A percentile compares a stretch with the other conserved stretches of the same genome.
phyloP scores from a whole-genome alignment of 2,797 vertebrate genomes.

The Mergus octosetaceus region DNA sequence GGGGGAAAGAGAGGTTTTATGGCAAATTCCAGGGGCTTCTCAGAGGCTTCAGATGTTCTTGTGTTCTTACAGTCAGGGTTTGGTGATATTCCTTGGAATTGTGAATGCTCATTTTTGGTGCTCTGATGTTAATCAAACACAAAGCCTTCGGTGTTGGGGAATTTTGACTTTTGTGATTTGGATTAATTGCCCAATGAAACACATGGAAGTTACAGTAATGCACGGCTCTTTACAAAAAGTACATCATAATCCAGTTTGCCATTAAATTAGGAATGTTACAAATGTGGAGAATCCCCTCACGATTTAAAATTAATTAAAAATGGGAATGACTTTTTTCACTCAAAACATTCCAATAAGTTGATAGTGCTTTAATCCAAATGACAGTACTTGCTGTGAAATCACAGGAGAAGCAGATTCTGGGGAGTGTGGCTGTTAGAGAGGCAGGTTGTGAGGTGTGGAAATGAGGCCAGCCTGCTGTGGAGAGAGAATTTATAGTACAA shows the following conservation, averaged over 20 bases:
- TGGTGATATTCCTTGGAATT: neutral
- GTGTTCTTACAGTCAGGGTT: neutral
- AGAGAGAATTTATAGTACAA: neutral
- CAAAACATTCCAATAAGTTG: neutral
- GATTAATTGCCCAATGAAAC: neutral
- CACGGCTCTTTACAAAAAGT: neutral
- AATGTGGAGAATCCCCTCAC: neutral
- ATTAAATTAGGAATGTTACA: neutral
- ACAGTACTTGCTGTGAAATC: neutral
- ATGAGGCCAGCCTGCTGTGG: neutral
- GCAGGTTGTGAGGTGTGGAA: neutral
- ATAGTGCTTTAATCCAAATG: neutral
- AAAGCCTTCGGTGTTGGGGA: neutral
- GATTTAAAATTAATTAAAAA: neutral
- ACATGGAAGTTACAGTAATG: neutral
- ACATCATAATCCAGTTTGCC: neutral
- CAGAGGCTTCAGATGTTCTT: neutral
- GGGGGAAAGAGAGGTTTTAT: neutral
- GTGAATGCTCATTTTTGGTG: neutral
- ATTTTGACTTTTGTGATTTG: neutral
- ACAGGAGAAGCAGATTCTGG: neutral
- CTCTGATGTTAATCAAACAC: neutral
- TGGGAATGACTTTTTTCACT: neutral
- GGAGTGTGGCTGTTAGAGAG: neutral
- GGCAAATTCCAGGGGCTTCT: neutral